Percentiles rank a stretch among this genome's conserved stretches.
These are phyloP conservation scores for Heterodera carotae DNA, from an alignment of 1,140 invertebrate genomes.

Conservation along the genomic window DNA sequence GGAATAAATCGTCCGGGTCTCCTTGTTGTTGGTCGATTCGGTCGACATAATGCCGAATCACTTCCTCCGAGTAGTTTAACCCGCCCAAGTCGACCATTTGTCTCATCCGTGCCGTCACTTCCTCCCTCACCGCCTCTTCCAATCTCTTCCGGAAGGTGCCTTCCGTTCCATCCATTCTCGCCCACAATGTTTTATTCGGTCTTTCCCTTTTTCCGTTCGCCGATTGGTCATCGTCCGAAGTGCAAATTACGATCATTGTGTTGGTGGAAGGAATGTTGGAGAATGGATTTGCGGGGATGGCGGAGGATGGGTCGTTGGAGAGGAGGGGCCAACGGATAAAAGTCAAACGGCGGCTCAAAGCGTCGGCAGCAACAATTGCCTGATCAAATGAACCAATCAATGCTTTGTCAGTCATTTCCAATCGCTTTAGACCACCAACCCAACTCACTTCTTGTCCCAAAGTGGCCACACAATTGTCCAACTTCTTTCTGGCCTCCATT, in stretches of 20 bases:
- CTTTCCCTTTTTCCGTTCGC: neutral
- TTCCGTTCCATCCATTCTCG: neutral
- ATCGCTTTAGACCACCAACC: neutral
- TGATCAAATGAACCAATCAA: neutral
- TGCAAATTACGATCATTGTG: slow-evolving; percentile 24
- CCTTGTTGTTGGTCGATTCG: neutral
- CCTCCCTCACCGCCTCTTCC: slow-evolving; percentile 19
- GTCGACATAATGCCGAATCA: slow-evolving; percentile 10
- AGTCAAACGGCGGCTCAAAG: neutral
- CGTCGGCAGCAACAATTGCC: slow-evolving; percentile 14
- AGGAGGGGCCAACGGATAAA: slow-evolving; percentile 21
- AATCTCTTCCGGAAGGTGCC: neutral
- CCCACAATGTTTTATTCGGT: neutral
- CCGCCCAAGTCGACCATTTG: slow-evolving; percentile 3
- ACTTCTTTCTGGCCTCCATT: neutral
- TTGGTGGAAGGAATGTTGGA: neutral
- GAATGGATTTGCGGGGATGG: slow-evolving; percentile 25
- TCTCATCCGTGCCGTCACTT: neutral
- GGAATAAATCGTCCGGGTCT: neutral
- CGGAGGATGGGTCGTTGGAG: neutral
- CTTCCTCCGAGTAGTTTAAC: slow-evolving; percentile 2
- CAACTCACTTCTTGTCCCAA: slow-evolving; percentile 22
- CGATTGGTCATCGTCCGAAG: neutral
- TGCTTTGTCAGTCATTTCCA: neutral
- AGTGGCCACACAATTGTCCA: slow-evolving; percentile 16